phyloP scores from a whole-genome alignment of 37 sponge, comb jelly and placozoan species.

The Amphimedon queenslandica region DNA sequence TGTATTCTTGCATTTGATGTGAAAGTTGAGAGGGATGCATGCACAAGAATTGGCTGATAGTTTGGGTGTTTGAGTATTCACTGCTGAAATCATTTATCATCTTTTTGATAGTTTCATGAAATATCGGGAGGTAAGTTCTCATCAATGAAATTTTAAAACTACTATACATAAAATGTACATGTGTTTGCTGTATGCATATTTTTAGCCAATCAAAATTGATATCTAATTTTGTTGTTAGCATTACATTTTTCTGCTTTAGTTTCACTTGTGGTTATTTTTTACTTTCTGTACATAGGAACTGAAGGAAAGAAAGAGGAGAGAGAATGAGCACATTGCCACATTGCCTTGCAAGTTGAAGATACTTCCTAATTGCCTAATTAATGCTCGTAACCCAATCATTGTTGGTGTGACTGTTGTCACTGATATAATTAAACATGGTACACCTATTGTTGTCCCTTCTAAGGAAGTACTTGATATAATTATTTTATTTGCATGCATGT shows the following conservation, averaged over 20 bases:
- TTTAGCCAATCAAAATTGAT: too few species aligned
- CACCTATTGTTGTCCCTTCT: slow-evolving; percentile 77
- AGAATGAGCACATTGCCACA: slow-evolving; percentile 81
- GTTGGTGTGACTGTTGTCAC: slow-evolving; percentile 90
- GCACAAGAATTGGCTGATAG: slow-evolving; percentile 90
- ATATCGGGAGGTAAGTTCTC: slow-evolving; percentile 68
- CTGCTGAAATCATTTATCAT: slow-evolving; percentile 99
- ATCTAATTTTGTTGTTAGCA: too few species aligned
- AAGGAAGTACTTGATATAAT: too few species aligned
- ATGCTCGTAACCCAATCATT: slow-evolving; percentile 96
- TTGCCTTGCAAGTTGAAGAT: slow-evolving; percentile 93
- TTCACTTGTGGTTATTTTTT: slow-evolving; percentile 4
- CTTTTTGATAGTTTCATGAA: slow-evolving; percentile 95
- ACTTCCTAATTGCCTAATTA: slow-evolving; percentile 92
- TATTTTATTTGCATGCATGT: too few species aligned
- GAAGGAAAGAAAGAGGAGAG: slow-evolving; percentile 62
- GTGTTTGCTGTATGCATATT: too few species aligned
- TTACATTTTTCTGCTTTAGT: not conserved
- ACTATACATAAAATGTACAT: too few species aligned
- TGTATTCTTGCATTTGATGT: slow-evolving; percentile 98
- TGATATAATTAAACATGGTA: slow-evolving; percentile 73
- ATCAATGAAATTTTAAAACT: not conserved
- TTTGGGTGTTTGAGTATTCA: slow-evolving; percentile 88
- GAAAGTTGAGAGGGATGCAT: slow-evolving; percentile 83
- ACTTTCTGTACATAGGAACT: slow-evolving; percentile 64